Evolutionary conservation across 2,888 invertebrate species (phyloP).

Genomic region (Drosophila ustulata): DNA sequence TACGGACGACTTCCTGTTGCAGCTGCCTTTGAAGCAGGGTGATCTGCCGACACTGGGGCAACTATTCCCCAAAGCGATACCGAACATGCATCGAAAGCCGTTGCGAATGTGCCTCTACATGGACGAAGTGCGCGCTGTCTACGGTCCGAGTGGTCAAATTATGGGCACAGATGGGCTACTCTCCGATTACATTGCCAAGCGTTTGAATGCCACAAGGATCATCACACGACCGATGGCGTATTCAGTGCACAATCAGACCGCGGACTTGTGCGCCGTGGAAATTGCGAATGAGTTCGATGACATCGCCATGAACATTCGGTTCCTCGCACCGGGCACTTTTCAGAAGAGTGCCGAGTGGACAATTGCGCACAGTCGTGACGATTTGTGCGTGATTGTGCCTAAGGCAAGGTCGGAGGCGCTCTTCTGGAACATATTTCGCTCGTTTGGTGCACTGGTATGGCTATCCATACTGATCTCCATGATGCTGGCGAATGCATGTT

Average conservation of each 20-base stretch:
- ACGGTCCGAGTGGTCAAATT: slow-evolving; percentile 34
- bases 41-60: slow-evolving; percentile 50
- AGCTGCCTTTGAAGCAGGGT: slow-evolving; percentile 41
- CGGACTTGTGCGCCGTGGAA: slow-evolving; percentile 75
- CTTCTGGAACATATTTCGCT: slow-evolving; percentile 85
- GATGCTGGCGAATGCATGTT: slow-evolving; percentile 66
- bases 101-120: slow-evolving; percentile 81
- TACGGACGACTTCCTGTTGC: slow-evolving; percentile 84
- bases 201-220: slow-evolving; percentile 86
- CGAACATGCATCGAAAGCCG: slow-evolving; percentile 81
- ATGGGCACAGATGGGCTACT: slow-evolving; percentile 85
- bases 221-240: slow-evolving; percentile 64
- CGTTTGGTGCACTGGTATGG: slow-evolving; percentile 82
- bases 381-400: slow-evolving; percentile 86
- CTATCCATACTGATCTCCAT: slow-evolving; percentile 62
- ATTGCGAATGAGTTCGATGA: slow-evolving; percentile 82
- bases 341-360: slow-evolving; percentile 86
- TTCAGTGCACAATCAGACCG: slow-evolving; percentile 53
- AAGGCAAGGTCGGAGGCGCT: slow-evolving; percentile 86
- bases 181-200: slow-evolving; percentile 84
- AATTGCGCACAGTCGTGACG: slow-evolving; percentile 86
- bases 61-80: slow-evolving; percentile 78
- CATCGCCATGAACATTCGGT: slow-evolving; percentile 86
- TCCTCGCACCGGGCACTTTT: slow-evolving; percentile 86
- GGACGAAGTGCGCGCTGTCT: slow-evolving; percentile 84